Evolutionary conservation across 2,113 vertebrate genomes (phyloP), one percentile per base, ranked within the genome.

Genomic region (Pleuronectes platessa): DNA sequence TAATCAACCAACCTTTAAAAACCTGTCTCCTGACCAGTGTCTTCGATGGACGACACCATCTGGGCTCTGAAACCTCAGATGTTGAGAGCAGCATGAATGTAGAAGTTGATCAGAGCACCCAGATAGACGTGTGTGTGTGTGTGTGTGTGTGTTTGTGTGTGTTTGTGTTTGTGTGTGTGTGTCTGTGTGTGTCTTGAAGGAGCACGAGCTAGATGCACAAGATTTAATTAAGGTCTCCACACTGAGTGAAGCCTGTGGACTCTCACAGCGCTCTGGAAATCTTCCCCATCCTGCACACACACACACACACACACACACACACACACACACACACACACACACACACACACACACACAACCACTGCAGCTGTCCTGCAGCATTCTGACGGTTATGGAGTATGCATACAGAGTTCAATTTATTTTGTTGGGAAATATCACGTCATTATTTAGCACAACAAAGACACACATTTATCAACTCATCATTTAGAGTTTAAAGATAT

Each of bases 221-320:
- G 63, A 72, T 26, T 69, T 64, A 86, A 79, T 86, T 82, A 72
- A 71, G 35, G 42, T 37, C 20, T 9, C 13, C 37, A 71, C 62
- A 71, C 56, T 47, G 47, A 15, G 78, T 42, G 54, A 69, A 47
- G 61, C 61, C 13, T 67, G 61, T 61, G 78, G 66, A 71, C 15
- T 26, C 74, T 78, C 61, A 56, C 56, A 37, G 74, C 0, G 62
- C 23, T 64, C 47, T 78, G 70, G 71, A 82, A 75, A 58, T 20
- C 42, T 64, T 75, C 58, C 63, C 23, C 42, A 35, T 35, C 67
- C 75, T 62, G 65, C 56, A 70, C 64, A 68, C 11, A 15, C 58
- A 59, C 60, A 65, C 59, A 63, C 59, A 71, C 66, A 69, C 9
- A 14, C 54, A 56, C 35, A 54, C 53, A 60, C 60, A 65, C 65